Evolutionary conservation across 2,888 invertebrate genomes (phyloP).

Genomic region (Actias luna): DNA sequence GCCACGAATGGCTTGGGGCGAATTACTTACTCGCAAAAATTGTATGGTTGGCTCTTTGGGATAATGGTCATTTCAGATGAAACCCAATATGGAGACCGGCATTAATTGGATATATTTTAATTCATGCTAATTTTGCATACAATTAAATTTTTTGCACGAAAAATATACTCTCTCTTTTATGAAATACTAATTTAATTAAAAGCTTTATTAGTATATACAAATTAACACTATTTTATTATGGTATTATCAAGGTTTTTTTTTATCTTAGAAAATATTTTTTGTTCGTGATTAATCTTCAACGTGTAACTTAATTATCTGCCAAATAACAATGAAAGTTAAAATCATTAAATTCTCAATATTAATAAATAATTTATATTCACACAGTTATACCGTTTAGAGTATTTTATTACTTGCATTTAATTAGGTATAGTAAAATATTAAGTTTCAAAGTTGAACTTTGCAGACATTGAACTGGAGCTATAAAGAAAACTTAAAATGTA

Average conservation of each 20-base stretch:
- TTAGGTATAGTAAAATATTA: constrained; percentile 3
- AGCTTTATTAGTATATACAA: background rate
- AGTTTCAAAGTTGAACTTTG: constrained; percentile 12
- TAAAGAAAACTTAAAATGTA: background rate
- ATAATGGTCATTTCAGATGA: constrained; percentile 58
- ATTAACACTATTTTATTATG: background rate
- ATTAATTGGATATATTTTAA: background rate
- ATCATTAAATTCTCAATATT: background rate
- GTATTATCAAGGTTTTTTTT: background rate
- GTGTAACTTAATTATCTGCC: background rate
- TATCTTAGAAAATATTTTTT: background rate
- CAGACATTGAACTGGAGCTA: background rate
- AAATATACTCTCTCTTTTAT: background rate
- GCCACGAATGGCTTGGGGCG: constrained; percentile 63
- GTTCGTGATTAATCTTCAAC: background rate
- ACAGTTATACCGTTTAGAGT: constrained; percentile 9
- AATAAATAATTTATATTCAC: constrained; percentile 6
- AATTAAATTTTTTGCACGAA: background rate
- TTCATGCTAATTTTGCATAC: background rate
- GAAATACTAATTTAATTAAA: background rate
- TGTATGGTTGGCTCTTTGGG: constrained; percentile 56
- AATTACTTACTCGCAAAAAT: constrained; percentile 70
- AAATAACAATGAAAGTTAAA: background rate
- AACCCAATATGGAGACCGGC: constrained; percentile 23
- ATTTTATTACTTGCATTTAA: background rate